phyloP scores from a whole-genome alignment of 2,888 invertebrate species.

The Drosophila gaucha region DNA sequence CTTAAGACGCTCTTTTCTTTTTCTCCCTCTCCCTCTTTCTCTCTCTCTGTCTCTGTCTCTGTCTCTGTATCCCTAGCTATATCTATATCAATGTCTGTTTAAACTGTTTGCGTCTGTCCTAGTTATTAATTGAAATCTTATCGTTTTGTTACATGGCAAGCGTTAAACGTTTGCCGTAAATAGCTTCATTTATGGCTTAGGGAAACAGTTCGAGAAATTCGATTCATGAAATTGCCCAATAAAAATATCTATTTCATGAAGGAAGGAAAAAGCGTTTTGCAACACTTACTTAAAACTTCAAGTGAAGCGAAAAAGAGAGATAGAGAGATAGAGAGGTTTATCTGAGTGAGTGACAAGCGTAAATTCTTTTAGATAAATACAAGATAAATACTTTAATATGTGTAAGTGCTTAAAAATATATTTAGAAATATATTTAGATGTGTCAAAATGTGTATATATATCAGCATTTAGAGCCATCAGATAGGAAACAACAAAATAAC shows the following conservation, averaged over 20 bases:
- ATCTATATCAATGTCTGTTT: slow-evolving; percentile 23
- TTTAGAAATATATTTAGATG: not conserved
- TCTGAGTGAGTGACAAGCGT: not conserved
- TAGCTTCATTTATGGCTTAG: slow-evolving; percentile 34
- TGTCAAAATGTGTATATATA: not conserved
- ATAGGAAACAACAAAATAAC: too few species aligned
- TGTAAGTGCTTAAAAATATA: not conserved
- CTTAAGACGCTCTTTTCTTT: slow-evolving; percentile 30
- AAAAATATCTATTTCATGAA: slow-evolving; percentile 38
- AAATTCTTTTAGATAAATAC: not conserved
- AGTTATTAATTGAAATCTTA: slow-evolving; percentile 76
- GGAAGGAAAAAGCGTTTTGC: slow-evolving; percentile 4
- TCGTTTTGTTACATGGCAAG: slow-evolving; percentile 49
- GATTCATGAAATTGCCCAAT: slow-evolving; percentile 20
- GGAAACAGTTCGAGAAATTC: slow-evolving; percentile 2
- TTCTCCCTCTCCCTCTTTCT: not conserved
- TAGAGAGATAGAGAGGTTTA: too few species aligned
- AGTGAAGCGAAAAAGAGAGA: not conserved
- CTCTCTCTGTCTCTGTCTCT: not conserved
- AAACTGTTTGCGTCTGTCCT: slow-evolving; percentile 34
- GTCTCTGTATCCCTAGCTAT: not conserved
- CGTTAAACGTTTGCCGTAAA: slow-evolving; percentile 30
- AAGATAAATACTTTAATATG: not conserved
- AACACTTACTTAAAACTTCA: slow-evolving; percentile 6
- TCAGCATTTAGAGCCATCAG: too few species aligned